Evolutionary conservation across 2,113 vertebrate species (phyloP).

Genomic region (Antennarius striatus): DNA sequence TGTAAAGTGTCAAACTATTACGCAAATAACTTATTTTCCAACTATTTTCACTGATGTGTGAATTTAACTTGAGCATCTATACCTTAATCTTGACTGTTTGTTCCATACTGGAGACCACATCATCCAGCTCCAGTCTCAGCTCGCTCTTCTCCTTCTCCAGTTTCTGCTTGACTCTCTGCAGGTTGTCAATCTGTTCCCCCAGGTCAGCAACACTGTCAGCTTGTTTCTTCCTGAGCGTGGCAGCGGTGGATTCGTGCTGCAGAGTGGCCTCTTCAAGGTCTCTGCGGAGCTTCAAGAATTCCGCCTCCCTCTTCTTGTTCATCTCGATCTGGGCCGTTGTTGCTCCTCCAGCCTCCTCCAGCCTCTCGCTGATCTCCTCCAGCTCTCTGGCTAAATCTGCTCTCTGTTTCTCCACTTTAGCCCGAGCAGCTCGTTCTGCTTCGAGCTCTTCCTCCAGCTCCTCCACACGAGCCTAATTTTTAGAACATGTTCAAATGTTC

Average conservation of each 20-base stretch:
- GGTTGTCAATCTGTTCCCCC: conserved; percentile 79
- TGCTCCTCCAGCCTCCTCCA: conserved; percentile 83
- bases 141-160: conserved; percentile 42
- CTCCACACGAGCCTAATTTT: conserved; percentile 71
- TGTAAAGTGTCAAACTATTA: background rate
- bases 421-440: conserved; percentile 80
- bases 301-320: conserved; percentile 82
- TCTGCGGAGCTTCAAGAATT: conserved; percentile 79
- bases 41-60: background rate
- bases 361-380: conserved; percentile 82
- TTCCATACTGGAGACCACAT: conserved; percentile 41
- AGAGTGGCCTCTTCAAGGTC: conserved; percentile 82
- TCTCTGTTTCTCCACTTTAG: conserved; percentile 82
- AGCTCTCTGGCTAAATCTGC: conserved; percentile 79
- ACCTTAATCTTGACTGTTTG: conserved; percentile 83
- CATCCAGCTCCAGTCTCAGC: conserved; percentile 40
- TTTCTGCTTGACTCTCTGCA: conserved; percentile 75
- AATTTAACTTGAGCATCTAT: background rate
- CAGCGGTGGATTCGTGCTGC: conserved; percentile 79
- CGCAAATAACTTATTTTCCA: background rate
- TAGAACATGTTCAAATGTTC: background rate
- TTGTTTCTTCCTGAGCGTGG: conserved; percentile 79
- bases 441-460: conserved; percentile 77
- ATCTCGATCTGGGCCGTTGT: conserved; percentile 80
- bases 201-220: conserved; percentile 79